phyloP scores from a whole-genome alignment of 2,113 vertebrate species.

The Podilymbus podiceps region DNA sequence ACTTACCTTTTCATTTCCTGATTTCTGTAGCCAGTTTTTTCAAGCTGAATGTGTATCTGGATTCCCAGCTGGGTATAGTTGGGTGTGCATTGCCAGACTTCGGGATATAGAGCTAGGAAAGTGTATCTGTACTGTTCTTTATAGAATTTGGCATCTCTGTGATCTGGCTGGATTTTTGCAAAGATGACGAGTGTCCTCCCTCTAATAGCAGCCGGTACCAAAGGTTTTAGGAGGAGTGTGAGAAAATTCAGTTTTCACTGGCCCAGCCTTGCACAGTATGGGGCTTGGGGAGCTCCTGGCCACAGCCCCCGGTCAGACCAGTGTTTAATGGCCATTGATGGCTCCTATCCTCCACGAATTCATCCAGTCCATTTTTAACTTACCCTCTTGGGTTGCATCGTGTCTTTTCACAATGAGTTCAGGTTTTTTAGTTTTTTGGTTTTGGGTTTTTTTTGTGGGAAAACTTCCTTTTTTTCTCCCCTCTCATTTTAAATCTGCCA shows the following conservation, averaged over 20 bases:
- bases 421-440: neutral
- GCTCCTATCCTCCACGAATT: neutral
- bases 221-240: neutral
- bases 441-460: neutral
- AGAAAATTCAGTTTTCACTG: neutral
- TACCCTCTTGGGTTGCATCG: neutral
- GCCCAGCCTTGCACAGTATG: neutral
- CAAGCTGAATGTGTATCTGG: neutral
- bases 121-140: neutral
- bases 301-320: neutral
- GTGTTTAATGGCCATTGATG: neutral
- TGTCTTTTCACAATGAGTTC: neutral
- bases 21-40: neutral
- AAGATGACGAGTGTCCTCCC: neutral
- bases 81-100: neutral
- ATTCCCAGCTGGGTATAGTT: neutral
- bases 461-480: neutral
- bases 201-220: neutral
- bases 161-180: neutral
- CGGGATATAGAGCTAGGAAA: neutral
- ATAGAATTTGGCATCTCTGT: neutral
- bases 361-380: neutral
- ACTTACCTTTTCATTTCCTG: neutral
- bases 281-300: neutral
- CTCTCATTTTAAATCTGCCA: neutral